Conservation (phyloP, 2,888 invertebrate genomes). For the Sarcophaga rosellei region DNA sequence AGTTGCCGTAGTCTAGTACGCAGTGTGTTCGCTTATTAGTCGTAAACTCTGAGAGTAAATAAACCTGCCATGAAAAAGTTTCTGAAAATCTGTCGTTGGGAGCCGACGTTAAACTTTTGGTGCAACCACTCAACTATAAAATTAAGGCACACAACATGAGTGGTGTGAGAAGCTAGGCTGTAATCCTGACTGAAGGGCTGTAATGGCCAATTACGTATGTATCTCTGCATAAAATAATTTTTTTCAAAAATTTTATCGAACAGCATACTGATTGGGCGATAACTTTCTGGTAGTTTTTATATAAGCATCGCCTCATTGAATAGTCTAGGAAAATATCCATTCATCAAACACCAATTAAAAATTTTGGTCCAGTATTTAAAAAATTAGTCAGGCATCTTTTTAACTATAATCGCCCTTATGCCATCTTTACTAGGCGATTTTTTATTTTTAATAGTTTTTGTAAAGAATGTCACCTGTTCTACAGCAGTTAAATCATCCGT, state of each 20-base stretch:
- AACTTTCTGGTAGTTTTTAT: background rate
- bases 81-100: too few relatives aligned
- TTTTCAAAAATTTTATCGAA: background rate
- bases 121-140: too few relatives aligned
- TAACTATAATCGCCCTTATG: constrained; percentile 1
- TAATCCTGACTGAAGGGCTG: too few relatives aligned
- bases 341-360: constrained; percentile 12
- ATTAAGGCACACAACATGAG: too few relatives aligned
- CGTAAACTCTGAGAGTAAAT: too few relatives aligned
- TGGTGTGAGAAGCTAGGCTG: too few relatives aligned
- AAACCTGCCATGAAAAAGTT: too few relatives aligned
- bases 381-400: constrained; percentile 8
- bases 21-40: too few relatives aligned
- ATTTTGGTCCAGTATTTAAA: constrained; percentile 5
- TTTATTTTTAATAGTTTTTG: background rate
- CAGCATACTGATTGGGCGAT: background rate
- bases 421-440: constrained; percentile 17
- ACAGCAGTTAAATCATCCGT: constrained; percentile 4
- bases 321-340: background rate
- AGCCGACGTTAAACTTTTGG: too few relatives aligned
- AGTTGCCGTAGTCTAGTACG: too few relatives aligned
- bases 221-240: background rate
- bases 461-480: constrained; percentile 4
- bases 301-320: background rate
- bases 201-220: too few relatives aligned